Evolutionary conservation across 2,888 invertebrate genomes (phyloP).

Genomic region (Diogma glabrata): DNA sequence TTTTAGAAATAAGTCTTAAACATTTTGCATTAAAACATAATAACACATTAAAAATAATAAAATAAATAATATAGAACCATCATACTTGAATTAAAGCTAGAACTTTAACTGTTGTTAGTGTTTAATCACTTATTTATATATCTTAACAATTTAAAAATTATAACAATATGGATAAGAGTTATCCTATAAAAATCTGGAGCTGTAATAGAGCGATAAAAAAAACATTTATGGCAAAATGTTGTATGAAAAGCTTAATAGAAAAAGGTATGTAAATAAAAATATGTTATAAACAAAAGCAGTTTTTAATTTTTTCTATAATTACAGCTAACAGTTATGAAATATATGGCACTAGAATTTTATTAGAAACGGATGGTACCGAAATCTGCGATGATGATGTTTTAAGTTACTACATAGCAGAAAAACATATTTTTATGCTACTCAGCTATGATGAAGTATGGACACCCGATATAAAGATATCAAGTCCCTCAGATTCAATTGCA

Average conservation of each 20-base stretch:
- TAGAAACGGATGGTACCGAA: conserved; percentile 9
- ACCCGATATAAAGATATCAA: too few species aligned
- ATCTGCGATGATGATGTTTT: conserved; percentile 9
- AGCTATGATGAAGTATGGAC: not conserved
- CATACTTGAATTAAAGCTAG: too few species aligned
- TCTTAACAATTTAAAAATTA: too few species aligned
- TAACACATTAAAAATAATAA: too few species aligned
- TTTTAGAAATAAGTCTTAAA: too few species aligned
- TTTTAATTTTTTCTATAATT: not conserved
- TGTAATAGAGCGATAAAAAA: not conserved
- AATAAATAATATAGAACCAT: too few species aligned
- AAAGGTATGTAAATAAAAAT: not conserved
- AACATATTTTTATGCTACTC: conserved; percentile 1
- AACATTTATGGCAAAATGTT: not conserved
- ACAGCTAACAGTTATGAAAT: conserved; percentile 1
- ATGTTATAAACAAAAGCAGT: not conserved
- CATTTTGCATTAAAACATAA: too few species aligned
- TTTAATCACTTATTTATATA: too few species aligned
- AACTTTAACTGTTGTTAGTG: too few species aligned
- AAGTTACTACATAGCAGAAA: not conserved
- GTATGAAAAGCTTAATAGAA: not conserved
- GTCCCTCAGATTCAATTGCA: too few species aligned
- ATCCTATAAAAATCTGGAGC: not conserved
- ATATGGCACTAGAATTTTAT: not conserved
- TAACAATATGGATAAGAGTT: too few species aligned